phyloP scores from a whole-genome alignment of 1,140 invertebrate genomes.

The Chrysopa pallens region DNA sequence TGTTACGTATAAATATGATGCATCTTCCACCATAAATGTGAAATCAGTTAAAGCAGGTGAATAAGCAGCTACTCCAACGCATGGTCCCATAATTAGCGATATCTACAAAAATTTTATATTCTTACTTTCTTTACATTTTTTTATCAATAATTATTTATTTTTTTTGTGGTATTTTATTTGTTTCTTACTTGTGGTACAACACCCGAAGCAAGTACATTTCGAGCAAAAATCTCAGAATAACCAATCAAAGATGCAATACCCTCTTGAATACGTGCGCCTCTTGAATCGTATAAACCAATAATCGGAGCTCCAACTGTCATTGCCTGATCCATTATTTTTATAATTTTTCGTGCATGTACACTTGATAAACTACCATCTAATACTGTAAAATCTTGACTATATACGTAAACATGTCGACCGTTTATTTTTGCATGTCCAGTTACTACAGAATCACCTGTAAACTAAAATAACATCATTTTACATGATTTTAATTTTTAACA shows the following conservation, averaged over 20 bases:
- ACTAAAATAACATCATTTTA: slow-evolving; percentile 21
- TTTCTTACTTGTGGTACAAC: slow-evolving; percentile 36
- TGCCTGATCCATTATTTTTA: slow-evolving; percentile 57
- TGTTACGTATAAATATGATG: slow-evolving; percentile 59
- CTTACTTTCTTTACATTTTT: not conserved
- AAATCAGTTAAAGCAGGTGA: slow-evolving; percentile 62
- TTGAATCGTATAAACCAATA: slow-evolving; percentile 55
- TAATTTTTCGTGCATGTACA: slow-evolving; percentile 52
- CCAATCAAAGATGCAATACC: slow-evolving; percentile 55
- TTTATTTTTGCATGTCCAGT: slow-evolving; percentile 51
- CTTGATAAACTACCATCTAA: slow-evolving; percentile 53
- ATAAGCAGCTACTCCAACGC: slow-evolving; percentile 54
- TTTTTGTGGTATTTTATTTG: too few species aligned
- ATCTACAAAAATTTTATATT: slow-evolving; percentile 28
- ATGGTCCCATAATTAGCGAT: slow-evolving; percentile 57
- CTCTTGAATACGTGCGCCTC: slow-evolving; percentile 55
- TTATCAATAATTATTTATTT: too few species aligned
- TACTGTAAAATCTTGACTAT: slow-evolving; percentile 58
- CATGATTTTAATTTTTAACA: too few species aligned
- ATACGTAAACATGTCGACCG: slow-evolving; percentile 45
- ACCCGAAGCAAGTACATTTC: slow-evolving; percentile 50
- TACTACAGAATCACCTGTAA: slow-evolving; percentile 51
- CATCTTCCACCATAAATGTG: slow-evolving; percentile 58
- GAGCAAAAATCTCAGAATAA: slow-evolving; percentile 55
- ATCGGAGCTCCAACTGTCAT: slow-evolving; percentile 48